Percentiles rank a stretch among this genome's conserved stretches.
Evolutionary conservation across 2,888 invertebrate species (phyloP).

Genomic region (Trachelus stipa): DNA sequence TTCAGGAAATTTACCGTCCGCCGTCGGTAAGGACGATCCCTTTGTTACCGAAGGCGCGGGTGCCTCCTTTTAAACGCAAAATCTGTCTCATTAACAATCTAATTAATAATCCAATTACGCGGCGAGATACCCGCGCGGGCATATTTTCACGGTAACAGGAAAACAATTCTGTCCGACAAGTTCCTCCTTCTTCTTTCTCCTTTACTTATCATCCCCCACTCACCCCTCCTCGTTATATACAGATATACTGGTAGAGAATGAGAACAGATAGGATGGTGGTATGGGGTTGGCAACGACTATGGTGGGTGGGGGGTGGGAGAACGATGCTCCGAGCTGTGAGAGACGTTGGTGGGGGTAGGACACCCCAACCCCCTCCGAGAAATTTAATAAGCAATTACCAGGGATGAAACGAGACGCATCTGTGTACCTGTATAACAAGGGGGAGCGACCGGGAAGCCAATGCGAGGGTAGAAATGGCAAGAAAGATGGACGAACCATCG

Average conservation of each 20-base stretch:
- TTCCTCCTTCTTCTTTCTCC: constrained; percentile 17
- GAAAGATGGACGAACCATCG: not conserved
- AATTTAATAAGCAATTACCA: constrained; percentile 64
- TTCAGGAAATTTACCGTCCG: not conserved
- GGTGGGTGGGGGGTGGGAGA: not conserved
- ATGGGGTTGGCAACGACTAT: constrained; percentile 33
- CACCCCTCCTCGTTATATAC: constrained; percentile 18
- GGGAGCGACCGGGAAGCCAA: constrained; percentile 15
- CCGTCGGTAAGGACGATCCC: constrained; percentile 37
- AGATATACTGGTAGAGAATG: not conserved
- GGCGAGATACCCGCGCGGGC: constrained; percentile 51
- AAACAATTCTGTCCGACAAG: constrained; percentile 53
- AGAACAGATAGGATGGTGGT: not conserved
- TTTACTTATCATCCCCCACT: not conserved
- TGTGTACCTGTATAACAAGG: constrained; percentile 54
- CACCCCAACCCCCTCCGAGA: constrained; percentile 33
- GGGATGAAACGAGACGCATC: constrained; percentile 60
- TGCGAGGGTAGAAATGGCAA: not conserved
- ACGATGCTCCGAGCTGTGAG: not conserved
- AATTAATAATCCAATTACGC: constrained; percentile 65
- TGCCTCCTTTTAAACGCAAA: constrained; percentile 42
- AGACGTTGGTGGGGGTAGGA: constrained; percentile 5
- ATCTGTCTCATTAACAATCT: constrained; percentile 64
- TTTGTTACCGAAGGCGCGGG: constrained; percentile 30
- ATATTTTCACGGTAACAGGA: constrained; percentile 61